Conservation (phyloP, 2,888 invertebrate species). For the Fabriciana adippe region DNA sequence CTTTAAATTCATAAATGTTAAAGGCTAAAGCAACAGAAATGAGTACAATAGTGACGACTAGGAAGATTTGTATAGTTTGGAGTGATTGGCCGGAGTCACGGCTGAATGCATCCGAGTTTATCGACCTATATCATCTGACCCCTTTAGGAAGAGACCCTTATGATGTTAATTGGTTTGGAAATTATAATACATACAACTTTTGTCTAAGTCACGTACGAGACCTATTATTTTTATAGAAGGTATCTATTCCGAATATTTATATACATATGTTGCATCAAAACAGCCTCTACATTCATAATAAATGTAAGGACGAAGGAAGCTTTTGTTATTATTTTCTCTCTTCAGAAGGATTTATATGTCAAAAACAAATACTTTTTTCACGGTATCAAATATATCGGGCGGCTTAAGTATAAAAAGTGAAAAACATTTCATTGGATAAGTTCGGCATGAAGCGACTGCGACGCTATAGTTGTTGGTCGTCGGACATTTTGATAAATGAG, state of each 20-base stretch:
- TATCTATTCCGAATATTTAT: background rate
- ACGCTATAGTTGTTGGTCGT: conserved; percentile 44
- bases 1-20: conserved; percentile 29
- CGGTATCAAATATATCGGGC: conserved; percentile 56
- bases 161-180: conserved; percentile 60
- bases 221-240: background rate
- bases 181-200: conserved; percentile 60
- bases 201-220: conserved; percentile 68
- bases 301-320: too few species aligned
- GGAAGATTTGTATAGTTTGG: conserved; percentile 26
- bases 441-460: conserved; percentile 45
- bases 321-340: conserved; percentile 1
- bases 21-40: conserved; percentile 8
- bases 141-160: conserved; percentile 61
- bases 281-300: background rate
- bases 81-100: conserved; percentile 46
- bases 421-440: conserved; percentile 57
- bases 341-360: conserved; percentile 48
- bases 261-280: background rate
- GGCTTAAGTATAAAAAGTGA: conserved; percentile 39
- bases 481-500: conserved; percentile 77
- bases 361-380: conserved; percentile 55
- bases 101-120: conserved; percentile 70
- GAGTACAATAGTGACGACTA: conserved; percentile 20
- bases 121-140: conserved; percentile 68